Evolutionary conservation across 2,888 invertebrate genomes (phyloP), one percentile per base, ranked within the genome.

Genomic region (Tenthredo amoena): DNA sequence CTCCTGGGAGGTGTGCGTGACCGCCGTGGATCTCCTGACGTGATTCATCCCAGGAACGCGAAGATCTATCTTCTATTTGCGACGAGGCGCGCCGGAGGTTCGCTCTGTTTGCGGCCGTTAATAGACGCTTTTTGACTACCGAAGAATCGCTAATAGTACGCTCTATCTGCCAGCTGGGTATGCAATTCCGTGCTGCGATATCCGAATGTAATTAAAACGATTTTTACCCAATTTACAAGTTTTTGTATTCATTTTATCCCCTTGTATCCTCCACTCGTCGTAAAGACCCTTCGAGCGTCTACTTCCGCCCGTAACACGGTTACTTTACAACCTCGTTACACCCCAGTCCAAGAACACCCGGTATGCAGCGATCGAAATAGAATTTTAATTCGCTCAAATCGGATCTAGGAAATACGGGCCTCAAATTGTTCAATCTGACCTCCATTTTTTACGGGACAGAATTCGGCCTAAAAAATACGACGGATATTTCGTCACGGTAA

Each of bases 81-180:
- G 90, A 89, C 87, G 85, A 87, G 89, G 88, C 88, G 86, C 87
- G 87, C 87, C 89, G 43, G 81, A 18, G 90, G 89, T 91, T 91
- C 90, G 89, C 89, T 91, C 91, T 92, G 91, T 92, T 92, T 91
- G 91, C 90, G 87, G 88, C 90, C 88, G 88, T 87, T 91, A 92
- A 92, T 92, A 92, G 91, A 91, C 89, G 86, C 86, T 86, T 86
- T 47, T 88, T 86, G 72, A 79, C 84, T 50, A 76, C 58, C 82
- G 74, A 84, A 86, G 77, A 85, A 86, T 84, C 72, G 82, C 84
- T 84, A 84, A 72, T 83, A 72, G 79, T 37, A 65, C 18, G 74
- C 43, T 55, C 50, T 12, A 50, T 72, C 85, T 76, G 65, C 68
- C 68, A 68, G 68, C 68, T 68, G 68, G 34, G 34, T 50, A 72